A percentile compares a stretch with the other conserved stretches of the same genome.
Conservation (phyloP, 2,113 vertebrate genomes). For the Nibea albiflora region DNA sequence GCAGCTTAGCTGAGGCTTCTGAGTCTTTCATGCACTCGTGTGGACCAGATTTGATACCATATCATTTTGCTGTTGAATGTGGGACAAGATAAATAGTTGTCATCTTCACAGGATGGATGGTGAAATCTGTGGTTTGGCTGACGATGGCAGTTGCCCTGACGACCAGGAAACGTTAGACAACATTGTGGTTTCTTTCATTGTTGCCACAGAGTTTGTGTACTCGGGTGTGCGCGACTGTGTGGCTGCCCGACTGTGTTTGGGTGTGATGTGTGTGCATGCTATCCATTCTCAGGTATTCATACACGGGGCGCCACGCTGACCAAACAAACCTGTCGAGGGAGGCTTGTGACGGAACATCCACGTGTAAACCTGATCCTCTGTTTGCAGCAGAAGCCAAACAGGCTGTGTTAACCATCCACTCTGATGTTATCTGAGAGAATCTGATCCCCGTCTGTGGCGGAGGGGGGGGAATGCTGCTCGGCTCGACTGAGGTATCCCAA, state of each 20-base stretch:
- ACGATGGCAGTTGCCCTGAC: constrained; percentile 24
- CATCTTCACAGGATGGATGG: constrained; percentile 44
- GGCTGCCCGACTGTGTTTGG: constrained; percentile 1
- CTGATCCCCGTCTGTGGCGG: constrained; percentile 59
- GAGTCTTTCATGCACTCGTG: constrained; percentile 36
- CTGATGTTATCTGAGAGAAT: constrained; percentile 70
- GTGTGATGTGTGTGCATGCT: constrained; percentile 10
- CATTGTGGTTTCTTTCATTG: constrained; percentile 27
- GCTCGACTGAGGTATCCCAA: constrained; percentile 36
- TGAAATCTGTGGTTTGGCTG: constrained; percentile 49
- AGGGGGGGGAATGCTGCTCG: constrained; percentile 25
- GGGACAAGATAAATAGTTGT: constrained; percentile 63
- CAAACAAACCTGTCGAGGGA: constrained; percentile 68
- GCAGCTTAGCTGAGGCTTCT: constrained; percentile 44
- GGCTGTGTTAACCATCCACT: constrained; percentile 56
- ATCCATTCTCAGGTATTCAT: constrained; percentile 38
- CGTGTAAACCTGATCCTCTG: constrained; percentile 72
- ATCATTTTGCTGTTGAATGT: constrained; percentile 58
- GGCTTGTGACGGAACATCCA: constrained; percentile 37
- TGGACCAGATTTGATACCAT: constrained; percentile 45
- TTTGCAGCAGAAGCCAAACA: constrained; percentile 70
- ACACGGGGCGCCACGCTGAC: constrained; percentile 50
- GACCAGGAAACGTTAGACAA: constrained; percentile 51
- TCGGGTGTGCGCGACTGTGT: neutral
- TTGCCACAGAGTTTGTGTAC: neutral